phyloP scores from a whole-genome alignment of 1,140 invertebrate genomes.

The Drosophila aff. region DNA sequence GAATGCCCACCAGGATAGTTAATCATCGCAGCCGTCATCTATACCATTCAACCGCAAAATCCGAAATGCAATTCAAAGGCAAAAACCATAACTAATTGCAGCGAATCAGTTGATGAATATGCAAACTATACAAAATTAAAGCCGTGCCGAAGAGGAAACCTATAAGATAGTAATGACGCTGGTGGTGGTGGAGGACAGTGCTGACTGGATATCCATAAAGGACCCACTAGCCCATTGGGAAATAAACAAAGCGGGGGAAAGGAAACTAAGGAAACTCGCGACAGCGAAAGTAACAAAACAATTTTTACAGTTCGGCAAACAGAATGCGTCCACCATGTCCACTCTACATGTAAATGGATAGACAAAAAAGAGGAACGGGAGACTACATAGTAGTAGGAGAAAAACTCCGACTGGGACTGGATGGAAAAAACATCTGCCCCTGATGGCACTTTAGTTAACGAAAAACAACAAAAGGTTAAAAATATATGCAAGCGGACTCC shows the following conservation, averaged over 20 bases:
- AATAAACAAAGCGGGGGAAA: conserved; percentile 25
- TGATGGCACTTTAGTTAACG: conserved; percentile 83
- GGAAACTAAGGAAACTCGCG: conserved; percentile 18
- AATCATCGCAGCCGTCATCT: conserved; percentile 23
- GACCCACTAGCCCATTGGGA: conserved; percentile 18
- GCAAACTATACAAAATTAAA: conserved; percentile 57
- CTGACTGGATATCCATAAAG: conserved; percentile 8
- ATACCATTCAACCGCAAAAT: conserved; percentile 32
- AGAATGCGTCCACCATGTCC: conserved; percentile 52
- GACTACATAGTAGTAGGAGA: conserved; percentile 15
- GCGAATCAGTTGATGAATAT: conserved; percentile 58
- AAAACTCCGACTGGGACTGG: conserved; percentile 43
- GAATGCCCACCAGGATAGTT: conserved; percentile 20
- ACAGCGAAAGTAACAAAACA: conserved; percentile 40
- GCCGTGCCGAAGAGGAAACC: conserved; percentile 9
- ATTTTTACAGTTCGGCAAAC: conserved; percentile 59
- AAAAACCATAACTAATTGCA: conserved; percentile 59
- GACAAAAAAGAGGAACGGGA: conserved; percentile 12
- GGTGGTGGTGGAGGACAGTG: conserved; percentile 7
- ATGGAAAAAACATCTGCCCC: conserved; percentile 82
- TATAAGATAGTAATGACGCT: conserved; percentile 12
- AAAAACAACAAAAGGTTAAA: conserved; percentile 82
- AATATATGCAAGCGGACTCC: conserved; percentile 71
- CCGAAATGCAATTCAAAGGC: conserved; percentile 43
- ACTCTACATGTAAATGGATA: conserved; percentile 43